Conservation (phyloP, 2,113 vertebrate species). For the Crotalus helleri region DNA sequence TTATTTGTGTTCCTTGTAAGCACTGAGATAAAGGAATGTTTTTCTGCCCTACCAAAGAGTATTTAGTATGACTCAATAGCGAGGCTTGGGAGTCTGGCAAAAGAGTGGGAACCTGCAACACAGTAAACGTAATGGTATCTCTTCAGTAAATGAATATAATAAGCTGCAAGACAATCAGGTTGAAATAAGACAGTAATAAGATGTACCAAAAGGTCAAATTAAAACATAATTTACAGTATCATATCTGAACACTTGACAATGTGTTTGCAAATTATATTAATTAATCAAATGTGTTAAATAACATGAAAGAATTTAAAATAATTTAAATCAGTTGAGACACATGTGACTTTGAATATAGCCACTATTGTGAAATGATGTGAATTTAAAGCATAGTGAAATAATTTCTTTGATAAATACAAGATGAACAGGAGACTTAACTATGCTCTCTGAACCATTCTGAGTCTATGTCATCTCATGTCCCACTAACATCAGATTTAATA, state of each 20-base stretch:
- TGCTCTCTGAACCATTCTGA: background rate
- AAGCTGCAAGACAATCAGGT: background rate
- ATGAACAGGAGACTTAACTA: background rate
- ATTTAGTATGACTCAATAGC: constrained; percentile 52
- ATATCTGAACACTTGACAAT: background rate
- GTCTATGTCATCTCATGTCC: background rate
- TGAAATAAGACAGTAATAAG: background rate
- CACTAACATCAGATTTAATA: background rate
- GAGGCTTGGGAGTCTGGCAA: constrained; percentile 55
- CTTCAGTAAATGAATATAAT: constrained; percentile 18
- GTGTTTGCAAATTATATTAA: background rate
- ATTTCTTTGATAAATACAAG: background rate
- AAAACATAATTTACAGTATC: background rate
- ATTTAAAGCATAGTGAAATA: background rate
- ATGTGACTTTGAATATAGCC: background rate
- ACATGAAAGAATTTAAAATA: background rate
- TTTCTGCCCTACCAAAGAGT: constrained; percentile 53
- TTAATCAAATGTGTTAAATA: background rate
- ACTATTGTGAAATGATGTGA: background rate
- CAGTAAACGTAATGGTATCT: constrained; percentile 29
- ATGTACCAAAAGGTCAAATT: background rate
- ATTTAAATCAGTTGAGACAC: background rate
- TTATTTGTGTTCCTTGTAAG: constrained; percentile 18
- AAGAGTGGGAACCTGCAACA: constrained; percentile 31
- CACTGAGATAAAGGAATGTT: constrained; percentile 34